Evolutionary conservation across 37 sponge, comb jelly and placozoan species (phyloP), one percentile per base, ranked within the genome.

Genomic region (Cliona cf. orientalis): DNA sequence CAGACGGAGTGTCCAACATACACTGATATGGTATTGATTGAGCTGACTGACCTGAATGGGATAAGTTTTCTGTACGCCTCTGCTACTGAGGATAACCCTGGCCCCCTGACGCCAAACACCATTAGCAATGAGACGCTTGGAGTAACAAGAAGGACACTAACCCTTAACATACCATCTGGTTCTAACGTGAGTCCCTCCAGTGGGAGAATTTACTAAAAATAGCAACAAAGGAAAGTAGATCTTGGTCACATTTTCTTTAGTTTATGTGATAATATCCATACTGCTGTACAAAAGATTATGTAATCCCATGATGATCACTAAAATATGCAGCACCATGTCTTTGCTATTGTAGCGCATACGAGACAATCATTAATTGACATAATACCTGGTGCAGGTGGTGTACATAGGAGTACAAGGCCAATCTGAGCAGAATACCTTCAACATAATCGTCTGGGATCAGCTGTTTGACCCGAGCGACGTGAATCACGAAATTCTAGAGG

Each of bases 1-100:
- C 92, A 93, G 62, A 57, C 71, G 12, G 62, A 69, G 61, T 96
- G 97, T 57, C 33, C 57, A 3, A 37, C 67, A 3, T 95, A 86
- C 75, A 75, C 86, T 19, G 35, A 39, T 19, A 78, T 46, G 0
- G 75, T 93, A 68, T 72, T 84, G 25, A 46, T 93, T 31, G 94
- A 93, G 61, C 70, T 89, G 84, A 34, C 40, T 55, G 94, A 93
- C 40, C 11, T 69, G 6, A 49, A 55, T 22, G 94, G 94, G 1
- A 63, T 36, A 28, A 69, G 84, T 40, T 61, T 61, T 62, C 58
- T 93, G 5, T 93, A 89, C 65, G 86, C 58, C n/a, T 93, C 94
- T 14, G 79, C 77, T 11, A 41, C 41, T 7, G 73, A 64, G 39
- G 38, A 33, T 9, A 89, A 89, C 66, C 94, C 94, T 22, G 89